phyloP scores from a whole-genome alignment of 2,888 invertebrate species.

The Vandiemenella viatica region DNA sequence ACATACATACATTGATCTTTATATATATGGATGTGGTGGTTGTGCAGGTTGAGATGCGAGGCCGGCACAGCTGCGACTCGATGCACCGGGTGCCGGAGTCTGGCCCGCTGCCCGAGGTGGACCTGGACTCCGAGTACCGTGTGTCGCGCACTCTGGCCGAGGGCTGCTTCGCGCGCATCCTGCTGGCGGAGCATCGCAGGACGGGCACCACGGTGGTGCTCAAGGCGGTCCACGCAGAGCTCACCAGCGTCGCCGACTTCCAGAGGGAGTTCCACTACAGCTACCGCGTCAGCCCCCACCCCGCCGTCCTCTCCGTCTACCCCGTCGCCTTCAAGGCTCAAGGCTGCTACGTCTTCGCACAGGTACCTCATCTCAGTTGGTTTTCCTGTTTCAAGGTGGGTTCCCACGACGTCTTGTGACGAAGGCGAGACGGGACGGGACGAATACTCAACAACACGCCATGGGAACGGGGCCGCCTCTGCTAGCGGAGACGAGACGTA shows the following conservation, averaged over 20 bases:
- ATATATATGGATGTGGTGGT: too few relatives aligned
- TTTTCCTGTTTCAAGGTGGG: too few relatives aligned
- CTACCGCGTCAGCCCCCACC: slow-evolving; percentile 63
- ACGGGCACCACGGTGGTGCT: slow-evolving; percentile 50
- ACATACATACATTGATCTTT: too few relatives aligned
- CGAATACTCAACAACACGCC: too few relatives aligned
- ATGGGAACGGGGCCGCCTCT: too few relatives aligned
- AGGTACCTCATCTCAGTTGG: too few relatives aligned
- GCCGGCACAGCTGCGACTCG: too few relatives aligned
- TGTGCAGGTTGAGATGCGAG: too few relatives aligned
- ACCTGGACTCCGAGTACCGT: slow-evolving; percentile 43
- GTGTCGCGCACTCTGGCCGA: slow-evolving; percentile 48
- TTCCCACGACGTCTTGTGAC: too few relatives aligned
- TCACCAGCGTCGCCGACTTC: slow-evolving; percentile 46
- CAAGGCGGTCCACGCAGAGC: slow-evolving; percentile 46
- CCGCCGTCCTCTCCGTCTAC: slow-evolving; percentile 57
- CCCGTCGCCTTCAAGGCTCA: slow-evolving; percentile 51
- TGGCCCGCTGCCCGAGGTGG: slow-evolving; percentile 35
- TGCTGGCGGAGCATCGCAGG: slow-evolving; percentile 41
- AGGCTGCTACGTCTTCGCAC: slow-evolving; percentile 41
- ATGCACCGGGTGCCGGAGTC: too few relatives aligned
- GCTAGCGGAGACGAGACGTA: too few relatives aligned
- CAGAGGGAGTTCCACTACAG: slow-evolving; percentile 63
- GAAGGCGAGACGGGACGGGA: too few relatives aligned
- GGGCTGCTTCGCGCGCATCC: slow-evolving; percentile 51